phyloP scores from a whole-genome alignment of 2,888 invertebrate genomes.

The Megastigmus dorsalis region DNA sequence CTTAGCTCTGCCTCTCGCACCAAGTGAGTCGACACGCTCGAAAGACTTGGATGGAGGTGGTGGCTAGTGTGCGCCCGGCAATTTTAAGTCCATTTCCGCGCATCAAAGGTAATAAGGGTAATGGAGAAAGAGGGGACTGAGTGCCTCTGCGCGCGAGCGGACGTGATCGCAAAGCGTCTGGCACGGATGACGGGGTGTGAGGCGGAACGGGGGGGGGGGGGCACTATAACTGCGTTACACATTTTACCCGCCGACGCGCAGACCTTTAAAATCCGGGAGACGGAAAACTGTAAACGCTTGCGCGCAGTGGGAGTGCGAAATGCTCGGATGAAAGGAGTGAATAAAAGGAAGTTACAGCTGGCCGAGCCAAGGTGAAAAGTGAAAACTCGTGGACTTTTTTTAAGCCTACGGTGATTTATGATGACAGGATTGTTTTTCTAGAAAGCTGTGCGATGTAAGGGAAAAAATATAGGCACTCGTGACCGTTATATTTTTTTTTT shows the following conservation, averaged over 20 bases:
- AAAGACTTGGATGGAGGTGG: constrained; percentile 4
- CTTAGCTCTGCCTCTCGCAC: too few species aligned
- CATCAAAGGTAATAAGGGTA: constrained; percentile 56
- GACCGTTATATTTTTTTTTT: too few species aligned
- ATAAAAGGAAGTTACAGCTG: neutral
- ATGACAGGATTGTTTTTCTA: too few species aligned
- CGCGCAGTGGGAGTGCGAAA: constrained; percentile 1
- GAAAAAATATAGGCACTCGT: too few species aligned
- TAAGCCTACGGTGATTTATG: too few species aligned
- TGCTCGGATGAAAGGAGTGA: neutral
- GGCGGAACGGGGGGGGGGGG: constrained; percentile 20
- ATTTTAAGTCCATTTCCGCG: constrained; percentile 69
- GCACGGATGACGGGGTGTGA: too few species aligned
- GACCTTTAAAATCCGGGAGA: constrained; percentile 46
- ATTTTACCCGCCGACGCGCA: constrained; percentile 53
- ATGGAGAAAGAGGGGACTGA: constrained; percentile 52
- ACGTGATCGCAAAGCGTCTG: constrained; percentile 54
- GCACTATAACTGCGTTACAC: constrained; percentile 60
- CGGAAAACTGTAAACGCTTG: neutral
- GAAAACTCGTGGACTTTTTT: too few species aligned
- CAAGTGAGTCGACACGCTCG: neutral
- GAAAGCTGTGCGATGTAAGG: too few species aligned
- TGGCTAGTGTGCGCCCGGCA: constrained; percentile 2
- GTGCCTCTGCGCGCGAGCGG: constrained; percentile 26
- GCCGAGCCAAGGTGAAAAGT: neutral